Evolutionary conservation across 2,113 vertebrate genomes (phyloP).

Genomic region (Sigmodon hispidus): DNA sequence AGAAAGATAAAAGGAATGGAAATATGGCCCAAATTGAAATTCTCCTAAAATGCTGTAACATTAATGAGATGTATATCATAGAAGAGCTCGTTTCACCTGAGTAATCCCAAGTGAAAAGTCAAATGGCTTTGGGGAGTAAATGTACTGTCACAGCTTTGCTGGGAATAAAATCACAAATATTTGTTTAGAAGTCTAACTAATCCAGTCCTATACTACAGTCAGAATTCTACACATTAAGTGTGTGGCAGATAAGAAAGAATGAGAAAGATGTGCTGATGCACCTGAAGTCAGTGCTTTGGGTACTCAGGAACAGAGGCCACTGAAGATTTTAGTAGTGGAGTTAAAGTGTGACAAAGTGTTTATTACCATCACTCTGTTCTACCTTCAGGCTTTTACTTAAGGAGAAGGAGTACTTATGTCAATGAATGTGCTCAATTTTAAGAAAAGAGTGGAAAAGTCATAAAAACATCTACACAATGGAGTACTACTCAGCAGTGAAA

Average conservation of each 20-base stretch:
- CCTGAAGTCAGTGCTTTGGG: neutral
- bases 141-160: constrained; percentile 9
- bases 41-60: constrained; percentile 28
- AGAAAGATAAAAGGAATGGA: constrained; percentile 76
- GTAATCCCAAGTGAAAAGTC: constrained; percentile 6
- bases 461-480: too few relatives aligned
- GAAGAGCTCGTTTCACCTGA: constrained; percentile 63
- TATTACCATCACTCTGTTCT: rapidly evolving
- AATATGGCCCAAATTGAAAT: constrained; percentile 76
- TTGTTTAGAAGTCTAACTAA: constrained; percentile 30
- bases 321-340: neutral
- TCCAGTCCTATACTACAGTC: neutral
- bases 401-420: rapidly evolving
- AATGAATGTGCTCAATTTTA: neutral
- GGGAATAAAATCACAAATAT: constrained; percentile 5
- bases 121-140: constrained; percentile 33
- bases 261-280: neutral
- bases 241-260: neutral
- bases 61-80: constrained; percentile 68
- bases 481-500: too few relatives aligned
- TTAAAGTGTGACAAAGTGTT: neutral
- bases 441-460: neutral
- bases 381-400: neutral
- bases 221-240: neutral
- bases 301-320: neutral